phyloP scores from a whole-genome alignment of 2,797 vertebrate genomes.

The Sphenopsis melanotis region DNA sequence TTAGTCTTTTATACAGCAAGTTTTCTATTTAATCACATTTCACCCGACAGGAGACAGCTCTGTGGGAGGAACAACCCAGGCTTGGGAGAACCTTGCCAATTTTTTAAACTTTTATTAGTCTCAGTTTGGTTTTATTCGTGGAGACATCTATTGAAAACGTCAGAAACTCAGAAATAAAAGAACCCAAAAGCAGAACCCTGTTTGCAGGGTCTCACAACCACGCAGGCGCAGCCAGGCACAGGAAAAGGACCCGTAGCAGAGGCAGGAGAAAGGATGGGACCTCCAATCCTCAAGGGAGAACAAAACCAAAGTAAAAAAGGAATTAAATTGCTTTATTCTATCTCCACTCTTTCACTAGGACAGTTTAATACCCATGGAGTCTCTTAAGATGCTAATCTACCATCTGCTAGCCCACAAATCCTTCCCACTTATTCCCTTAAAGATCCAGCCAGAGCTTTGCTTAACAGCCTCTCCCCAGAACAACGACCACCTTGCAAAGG shows the following conservation, averaged over 20 bases:
- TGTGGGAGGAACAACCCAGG: not conserved
- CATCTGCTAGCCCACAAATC: conserved; percentile 21
- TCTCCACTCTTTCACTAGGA: conserved; percentile 15
- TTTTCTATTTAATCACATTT: not conserved
- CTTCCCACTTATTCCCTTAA: conserved; percentile 26
- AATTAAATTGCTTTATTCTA: not conserved
- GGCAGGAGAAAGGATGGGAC: not conserved
- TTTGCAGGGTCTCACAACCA: not conserved
- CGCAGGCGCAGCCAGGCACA: not conserved
- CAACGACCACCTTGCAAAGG: not conserved
- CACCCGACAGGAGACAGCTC: not conserved
- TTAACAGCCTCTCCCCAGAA: not conserved
- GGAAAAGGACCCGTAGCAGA: not conserved
- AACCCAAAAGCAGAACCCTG: not conserved
- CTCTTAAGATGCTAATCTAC: conserved; percentile 45
- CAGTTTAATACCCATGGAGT: conserved; percentile 19
- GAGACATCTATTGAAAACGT: not conserved
- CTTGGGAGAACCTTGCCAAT: not conserved
- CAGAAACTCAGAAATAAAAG: not conserved
- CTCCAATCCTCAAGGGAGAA: not conserved
- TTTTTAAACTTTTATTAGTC: conserved; percentile 11
- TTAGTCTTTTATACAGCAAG: not conserved
- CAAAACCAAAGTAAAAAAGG: not conserved
- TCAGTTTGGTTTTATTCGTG: not conserved
- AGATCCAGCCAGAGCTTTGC: not conserved